Evolutionary conservation across 2,888 invertebrate species (phyloP), one percentile per base, ranked within the genome.

Genomic region (Lasioglossum malachurum): DNA sequence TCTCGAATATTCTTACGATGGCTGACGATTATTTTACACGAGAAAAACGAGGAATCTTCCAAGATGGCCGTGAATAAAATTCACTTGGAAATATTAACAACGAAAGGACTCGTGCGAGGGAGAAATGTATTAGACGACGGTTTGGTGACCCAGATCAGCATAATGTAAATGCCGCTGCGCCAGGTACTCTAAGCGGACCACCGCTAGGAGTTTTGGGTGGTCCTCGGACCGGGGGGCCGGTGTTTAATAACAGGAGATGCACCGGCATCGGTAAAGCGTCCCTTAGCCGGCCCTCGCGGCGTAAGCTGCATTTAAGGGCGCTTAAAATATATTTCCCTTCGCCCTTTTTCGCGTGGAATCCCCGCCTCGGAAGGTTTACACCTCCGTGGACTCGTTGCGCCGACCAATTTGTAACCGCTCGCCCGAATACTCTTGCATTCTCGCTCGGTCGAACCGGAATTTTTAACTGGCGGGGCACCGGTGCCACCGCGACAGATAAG

Each of bases 241-340:
- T 87, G 83, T 91, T 91, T 91, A 93, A 93, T 93, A 92, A 93
- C 91, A 90, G 92, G 92, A 86, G 88, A 49, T 85, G 83, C 81
- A 76, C 84, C 78, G 83, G 80, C 82, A 86, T 86, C 89, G 74
- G 87, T 90, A 91, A 89, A 53, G 23, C 89, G 82, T 84, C 83
- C 84, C 82, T 88, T 83, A 83, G 89, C 87, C 49, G 49, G 8
- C 49, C 49, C 49, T 53, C 8, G 80, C 78, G 69, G 67, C 49
- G 77, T 78, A 82, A 88, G 86, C 87, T 82, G 84, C 87, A 81
- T 90, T 93, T 92, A 90, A 88, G 88, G 84, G 86, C 83, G 87
- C 86, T 89, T 90, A 82, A 90, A 90, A 53, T 53, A 83, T 78
- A 41, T 80, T 86, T 84, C 75, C 76, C 71, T 49, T 19, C 38